Evolutionary conservation across 2,797 vertebrate species (phyloP), one percentile per base, ranked within the genome.

Genomic region (Pipistrellus kuhlii): DNA sequence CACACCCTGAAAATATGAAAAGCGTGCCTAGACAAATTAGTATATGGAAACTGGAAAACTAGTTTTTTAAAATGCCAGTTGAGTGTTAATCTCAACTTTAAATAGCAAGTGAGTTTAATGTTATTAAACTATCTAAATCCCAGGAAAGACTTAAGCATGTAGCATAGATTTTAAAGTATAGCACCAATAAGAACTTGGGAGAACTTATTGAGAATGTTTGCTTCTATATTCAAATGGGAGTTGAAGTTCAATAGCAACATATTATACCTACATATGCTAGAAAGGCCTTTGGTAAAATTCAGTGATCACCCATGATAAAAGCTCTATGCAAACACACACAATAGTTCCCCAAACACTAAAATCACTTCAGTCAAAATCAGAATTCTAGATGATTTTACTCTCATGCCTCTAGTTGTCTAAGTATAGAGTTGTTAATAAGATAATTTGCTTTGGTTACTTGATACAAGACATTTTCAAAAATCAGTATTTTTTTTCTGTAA

Each of bases 91-190:
- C 23, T 66, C 66, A 64, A 9, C 17, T 93, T 72, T 81, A 91
- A 93, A 88, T 72, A 84, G 25, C 48, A 80, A 73, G 71, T 84
- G n/a, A 84, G 57, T 66, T 83, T 57, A 76, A 82, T 80, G n/a
- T 86, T 77, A 18, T 68, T 77, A 91, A 64, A 85, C 17, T 78
- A 41, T 85, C 6, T 44, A 90, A 86, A 20, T 78, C 13, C 25
- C 66, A 78, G 15, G 71, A 85, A 44, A 44, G 9, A 66, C 93
- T 62, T 55, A 91, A 35, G 73, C 66, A n/a, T 64, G 21, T 20
- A 21, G 53, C 17, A 53, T 53, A 18, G 38, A 53, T 53, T 53
- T 57, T 57, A 57, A 59, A 78, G 7, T 41, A 62, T 27, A 68
- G 21, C 62, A 53, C 14, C 27, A 77, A n/a, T 27, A 92, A 59